Conservation (phyloP, 2,797 vertebrate species). For the Lates japonicus region DNA sequence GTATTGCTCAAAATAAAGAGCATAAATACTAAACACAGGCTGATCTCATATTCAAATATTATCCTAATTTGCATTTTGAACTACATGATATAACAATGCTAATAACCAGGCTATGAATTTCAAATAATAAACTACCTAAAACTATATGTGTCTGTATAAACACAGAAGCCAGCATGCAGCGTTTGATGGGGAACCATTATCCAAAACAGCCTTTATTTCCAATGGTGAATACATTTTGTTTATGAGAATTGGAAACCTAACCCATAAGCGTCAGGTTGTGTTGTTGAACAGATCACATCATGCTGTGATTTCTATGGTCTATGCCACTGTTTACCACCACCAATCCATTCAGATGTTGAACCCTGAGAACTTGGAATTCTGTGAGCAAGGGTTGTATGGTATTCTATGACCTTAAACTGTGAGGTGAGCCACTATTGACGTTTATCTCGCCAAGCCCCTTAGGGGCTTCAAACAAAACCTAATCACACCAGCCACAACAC, state of each 20-base stretch:
- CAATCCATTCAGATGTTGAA: conserved; percentile 26
- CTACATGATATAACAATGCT: neutral
- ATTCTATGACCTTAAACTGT: conserved; percentile 55
- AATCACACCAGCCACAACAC: conserved; percentile 75
- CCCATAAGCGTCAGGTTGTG: neutral
- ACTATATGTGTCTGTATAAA: neutral
- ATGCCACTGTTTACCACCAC: conserved; percentile 31
- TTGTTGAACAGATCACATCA: no score
- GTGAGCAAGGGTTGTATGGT: conserved; percentile 32
- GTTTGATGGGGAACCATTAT: conserved; percentile 1
- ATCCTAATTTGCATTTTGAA: neutral
- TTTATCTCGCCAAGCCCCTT: conserved; percentile 59
- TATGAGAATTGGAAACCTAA: conserved; percentile 24
- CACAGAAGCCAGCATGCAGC: neutral
- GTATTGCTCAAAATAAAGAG: conserved; percentile 8
- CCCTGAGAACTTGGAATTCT: conserved; percentile 31
- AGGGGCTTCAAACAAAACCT: conserved; percentile 56
- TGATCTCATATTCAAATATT: neutral
- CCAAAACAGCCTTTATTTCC: conserved; percentile 34
- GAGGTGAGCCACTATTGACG: conserved; percentile 60
- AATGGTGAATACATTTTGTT: conserved; percentile 21
- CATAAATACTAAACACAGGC: neutral
- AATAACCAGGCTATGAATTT: neutral
- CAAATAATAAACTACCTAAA: neutral
- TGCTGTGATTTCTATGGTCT: conserved; percentile 29